Percentiles rank a stretch among this genome's conserved stretches.
phyloP scores from a whole-genome alignment of 2,113 vertebrate genomes.

The Eulemur macaco region DNA sequence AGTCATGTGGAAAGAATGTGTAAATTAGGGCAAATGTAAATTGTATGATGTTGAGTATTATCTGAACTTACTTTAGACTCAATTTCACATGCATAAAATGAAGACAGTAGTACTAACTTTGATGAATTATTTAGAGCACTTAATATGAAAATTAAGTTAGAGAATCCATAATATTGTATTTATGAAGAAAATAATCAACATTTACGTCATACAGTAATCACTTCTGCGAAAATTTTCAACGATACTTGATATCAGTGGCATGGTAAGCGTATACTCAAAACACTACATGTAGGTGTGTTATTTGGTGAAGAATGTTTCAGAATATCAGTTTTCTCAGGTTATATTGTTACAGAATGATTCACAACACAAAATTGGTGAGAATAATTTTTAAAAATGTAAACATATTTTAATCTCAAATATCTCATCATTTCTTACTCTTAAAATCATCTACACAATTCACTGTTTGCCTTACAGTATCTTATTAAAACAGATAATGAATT shows the following conservation, averaged over 20 bases:
- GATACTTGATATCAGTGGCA: neutral
- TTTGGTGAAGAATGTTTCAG: neutral
- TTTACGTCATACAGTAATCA: neutral
- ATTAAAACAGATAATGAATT: neutral
- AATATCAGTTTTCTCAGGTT: neutral
- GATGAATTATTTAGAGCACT: neutral
- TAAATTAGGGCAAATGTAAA: neutral
- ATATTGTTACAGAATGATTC: neutral
- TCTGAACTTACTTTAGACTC: neutral
- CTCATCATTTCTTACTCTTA: neutral
- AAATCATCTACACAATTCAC: neutral
- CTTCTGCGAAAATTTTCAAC: neutral
- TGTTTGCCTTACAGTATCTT: neutral
- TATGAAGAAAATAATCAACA: neutral
- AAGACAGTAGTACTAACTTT: neutral
- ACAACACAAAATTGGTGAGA: neutral
- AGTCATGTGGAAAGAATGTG: neutral
- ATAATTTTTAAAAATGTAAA: neutral
- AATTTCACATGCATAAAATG: neutral
- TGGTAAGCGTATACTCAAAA: neutral
- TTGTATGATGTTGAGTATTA: neutral
- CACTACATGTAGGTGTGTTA: no score
- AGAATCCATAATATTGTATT: neutral
- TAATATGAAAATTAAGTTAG: neutral
- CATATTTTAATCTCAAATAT: neutral